These are phyloP conservation scores for Crocallis elinguaria DNA, from an alignment of 2,888 invertebrate species.

Conservation along the genomic window DNA sequence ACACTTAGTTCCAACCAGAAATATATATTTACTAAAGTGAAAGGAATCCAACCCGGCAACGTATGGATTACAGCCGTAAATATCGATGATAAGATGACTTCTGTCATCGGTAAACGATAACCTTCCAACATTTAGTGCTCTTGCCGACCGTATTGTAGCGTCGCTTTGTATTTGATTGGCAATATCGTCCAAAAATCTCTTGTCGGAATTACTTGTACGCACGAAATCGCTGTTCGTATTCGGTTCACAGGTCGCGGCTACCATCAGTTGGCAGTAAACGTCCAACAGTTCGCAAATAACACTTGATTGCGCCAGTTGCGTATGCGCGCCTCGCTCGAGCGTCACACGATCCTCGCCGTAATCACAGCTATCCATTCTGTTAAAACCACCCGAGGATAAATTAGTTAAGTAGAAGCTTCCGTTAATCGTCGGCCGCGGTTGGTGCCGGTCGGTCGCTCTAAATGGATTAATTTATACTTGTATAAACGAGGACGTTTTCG, in stretches of 20 bases:
- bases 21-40: slow-evolving; percentile 1
- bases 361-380: slow-evolving; percentile 86
- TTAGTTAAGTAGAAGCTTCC: slow-evolving; percentile 86
- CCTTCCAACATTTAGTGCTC: slow-evolving; percentile 26
- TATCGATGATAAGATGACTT: slow-evolving; percentile 25
- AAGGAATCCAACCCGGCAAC: slow-evolving; percentile 8
- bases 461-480: slow-evolving; percentile 86
- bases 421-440: slow-evolving; percentile 82
- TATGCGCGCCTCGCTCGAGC: slow-evolving; percentile 52
- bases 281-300: slow-evolving; percentile 51
- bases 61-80: slow-evolving; percentile 23
- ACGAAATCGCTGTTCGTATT: slow-evolving; percentile 25
- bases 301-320: slow-evolving; percentile 53
- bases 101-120: slow-evolving; percentile 29
- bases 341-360: slow-evolving; percentile 76
- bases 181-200: slow-evolving; percentile 27
- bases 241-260: slow-evolving; percentile 44
- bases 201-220: slow-evolving; percentile 20
- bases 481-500: slow-evolving; percentile 83
- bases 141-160: slow-evolving; percentile 32
- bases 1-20: too few relatives aligned
- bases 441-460: slow-evolving; percentile 79
- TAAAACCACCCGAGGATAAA: slow-evolving; percentile 85
- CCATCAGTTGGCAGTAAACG: slow-evolving; percentile 42
- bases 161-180: slow-evolving; percentile 29